Percentiles rank a stretch among this genome's conserved stretches.
Conservation (phyloP, 2,888 invertebrate species). For the Orthosia gracilis region DNA sequence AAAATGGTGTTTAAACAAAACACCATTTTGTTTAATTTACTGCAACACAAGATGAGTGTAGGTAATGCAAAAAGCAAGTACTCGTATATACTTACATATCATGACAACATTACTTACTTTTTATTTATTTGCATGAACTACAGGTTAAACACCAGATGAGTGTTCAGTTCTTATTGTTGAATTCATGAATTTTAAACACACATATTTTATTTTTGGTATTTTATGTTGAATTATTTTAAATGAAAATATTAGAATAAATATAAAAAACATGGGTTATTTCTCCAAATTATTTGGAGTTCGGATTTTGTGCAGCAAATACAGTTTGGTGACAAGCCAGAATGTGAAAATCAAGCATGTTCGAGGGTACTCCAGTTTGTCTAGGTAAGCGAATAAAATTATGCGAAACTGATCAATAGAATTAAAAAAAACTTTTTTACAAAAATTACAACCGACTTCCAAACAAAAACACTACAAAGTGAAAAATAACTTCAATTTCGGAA, state of each 20-base stretch:
- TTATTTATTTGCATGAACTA: background rate
- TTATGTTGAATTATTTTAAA: background rate
- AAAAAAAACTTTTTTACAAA: too few relatives aligned
- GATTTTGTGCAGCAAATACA: background rate
- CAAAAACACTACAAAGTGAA: too few relatives aligned
- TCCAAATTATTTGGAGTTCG: background rate
- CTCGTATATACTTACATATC: background rate
- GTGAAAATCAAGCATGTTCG: background rate
- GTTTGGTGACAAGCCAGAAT: slow-evolving; percentile 6
- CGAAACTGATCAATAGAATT: too few relatives aligned
- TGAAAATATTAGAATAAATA: background rate
- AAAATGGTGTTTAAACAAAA: too few relatives aligned
- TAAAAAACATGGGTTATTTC: background rate
- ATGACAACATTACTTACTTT: too few relatives aligned
- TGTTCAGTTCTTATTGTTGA: background rate
- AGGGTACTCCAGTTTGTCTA: slow-evolving; percentile 6
- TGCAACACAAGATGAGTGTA: background rate
- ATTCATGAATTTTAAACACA: background rate
- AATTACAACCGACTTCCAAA: too few relatives aligned
- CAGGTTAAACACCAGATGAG: background rate
- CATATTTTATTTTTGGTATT: background rate
- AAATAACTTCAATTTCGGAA: too few relatives aligned
- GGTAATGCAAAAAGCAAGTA: background rate
- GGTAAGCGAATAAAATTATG: slow-evolving; percentile 17
- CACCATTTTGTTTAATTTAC: background rate